Evolutionary conservation across 2,888 invertebrate species (phyloP), one percentile per base, ranked within the genome.

Genomic region (Metacarcinus magister): DNA sequence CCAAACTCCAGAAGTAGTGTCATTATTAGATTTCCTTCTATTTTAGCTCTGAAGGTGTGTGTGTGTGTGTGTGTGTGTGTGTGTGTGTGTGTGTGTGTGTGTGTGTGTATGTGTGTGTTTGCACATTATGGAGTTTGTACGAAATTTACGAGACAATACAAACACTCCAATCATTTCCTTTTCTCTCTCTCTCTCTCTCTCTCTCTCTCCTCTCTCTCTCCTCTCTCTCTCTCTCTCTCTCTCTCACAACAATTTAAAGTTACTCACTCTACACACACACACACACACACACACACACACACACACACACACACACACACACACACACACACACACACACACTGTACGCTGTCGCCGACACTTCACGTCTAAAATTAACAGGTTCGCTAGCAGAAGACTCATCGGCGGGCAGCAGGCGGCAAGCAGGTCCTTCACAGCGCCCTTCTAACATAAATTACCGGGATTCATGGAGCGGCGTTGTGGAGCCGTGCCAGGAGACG

Each of bases 1-100:
- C 82, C 82, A 82, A 82, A 82, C 82, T 82, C 82, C 82, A 82
- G 32, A 82, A 82, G 82, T 82, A 82, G 82, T 82, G 82, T 82
- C 82, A 82, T 82, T 82, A 82, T 82, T 82, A 82, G 82, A 82
- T 82, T 82, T 32, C 82, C 32, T 82, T 82, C 82, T 82, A 82
- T 82, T 82, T 82, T 28, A 82, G 82, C 82, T 8, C 32, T 28
- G 32, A 82, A 28, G 7, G 82, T 82, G 82, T 82, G 32, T 32
- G 82, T 82, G 82, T 82, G 82, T 82, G 82, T 82, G 82, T 82
- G 32, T 82, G 82, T 82, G 82, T 82, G 82, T 82, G 28, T 82
- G 32, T 82, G 82, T 82, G 82, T 82, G 82, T 82, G 82, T 82
- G 82, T 82, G 82, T 82, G 82, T 82, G 82, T 82, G 82, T 82